A percentile compares a stretch with the other conserved stretches of the same genome.
phyloP scores from a whole-genome alignment of 2,113 vertebrate genomes.

The Furnarius figulus region DNA sequence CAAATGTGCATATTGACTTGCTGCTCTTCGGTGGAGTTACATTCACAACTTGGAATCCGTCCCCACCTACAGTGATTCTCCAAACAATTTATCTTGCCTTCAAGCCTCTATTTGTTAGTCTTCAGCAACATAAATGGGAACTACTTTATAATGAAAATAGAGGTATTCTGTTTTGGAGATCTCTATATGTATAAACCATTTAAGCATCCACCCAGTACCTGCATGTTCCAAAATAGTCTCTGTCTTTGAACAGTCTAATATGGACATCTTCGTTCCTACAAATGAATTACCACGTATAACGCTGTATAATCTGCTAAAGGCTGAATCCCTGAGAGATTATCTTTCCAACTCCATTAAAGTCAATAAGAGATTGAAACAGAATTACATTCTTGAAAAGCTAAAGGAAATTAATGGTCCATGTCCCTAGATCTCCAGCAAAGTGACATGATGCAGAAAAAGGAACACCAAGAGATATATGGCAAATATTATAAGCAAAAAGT shows the following conservation, averaged over 20 bases:
- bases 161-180: not conserved
- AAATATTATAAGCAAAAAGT: not conserved
- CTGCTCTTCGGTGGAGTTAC: not conserved
- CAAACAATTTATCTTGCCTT: not conserved
- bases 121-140: not conserved
- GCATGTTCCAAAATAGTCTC: not conserved
- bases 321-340: not conserved
- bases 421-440: not conserved
- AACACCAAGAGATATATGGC: not conserved
- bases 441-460: not conserved
- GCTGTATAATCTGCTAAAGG: not conserved
- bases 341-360: not conserved
- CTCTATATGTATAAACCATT: not conserved
- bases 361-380: not conserved
- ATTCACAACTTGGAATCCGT: not conserved
- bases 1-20: not conserved
- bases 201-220: not conserved
- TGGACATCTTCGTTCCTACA: not conserved
- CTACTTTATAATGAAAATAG: not conserved
- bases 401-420: not conserved
- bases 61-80: not conserved
- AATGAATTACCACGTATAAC: not conserved
- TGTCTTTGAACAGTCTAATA: not conserved
- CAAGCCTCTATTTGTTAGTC: not conserved
- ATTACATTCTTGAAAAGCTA: not conserved